Conservation (phyloP, 2,888 invertebrate genomes). For the Kryphioiulus occultus region DNA sequence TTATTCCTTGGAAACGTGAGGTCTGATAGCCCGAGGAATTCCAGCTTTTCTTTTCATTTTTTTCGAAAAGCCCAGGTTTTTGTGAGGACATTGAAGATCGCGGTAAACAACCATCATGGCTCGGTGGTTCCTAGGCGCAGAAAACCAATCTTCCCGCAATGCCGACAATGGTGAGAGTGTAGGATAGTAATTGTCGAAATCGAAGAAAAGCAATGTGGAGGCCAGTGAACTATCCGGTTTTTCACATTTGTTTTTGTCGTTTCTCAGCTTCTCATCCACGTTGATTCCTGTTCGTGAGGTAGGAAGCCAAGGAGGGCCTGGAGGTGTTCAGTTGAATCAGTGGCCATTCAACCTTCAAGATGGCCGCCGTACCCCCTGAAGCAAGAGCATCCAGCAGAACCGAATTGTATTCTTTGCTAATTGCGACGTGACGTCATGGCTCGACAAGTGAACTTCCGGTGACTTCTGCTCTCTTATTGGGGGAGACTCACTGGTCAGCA, state of each 20-base stretch:
- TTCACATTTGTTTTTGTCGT: slow-evolving; percentile 1
- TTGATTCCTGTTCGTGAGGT: background rate
- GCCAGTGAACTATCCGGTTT: slow-evolving; percentile 18
- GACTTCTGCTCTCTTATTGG: slow-evolving; percentile 1
- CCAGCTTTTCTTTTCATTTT: background rate
- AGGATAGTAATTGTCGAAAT: background rate
- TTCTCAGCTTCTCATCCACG: background rate
- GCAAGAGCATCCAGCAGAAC: slow-evolving; percentile 4
- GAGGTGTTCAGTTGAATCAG: background rate
- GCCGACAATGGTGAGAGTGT: background rate
- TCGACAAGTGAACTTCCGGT: background rate
- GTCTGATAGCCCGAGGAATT: background rate
- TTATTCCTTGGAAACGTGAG: background rate
- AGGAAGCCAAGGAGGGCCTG: background rate
- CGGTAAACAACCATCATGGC: background rate
- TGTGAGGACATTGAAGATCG: background rate
- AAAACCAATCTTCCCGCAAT: background rate
- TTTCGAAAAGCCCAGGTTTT: background rate
- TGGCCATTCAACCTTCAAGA: slow-evolving; percentile 35
- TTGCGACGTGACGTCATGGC: background rate
- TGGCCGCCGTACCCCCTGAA: slow-evolving; percentile 30
- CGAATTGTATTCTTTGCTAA: background rate
- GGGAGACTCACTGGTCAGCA: background rate
- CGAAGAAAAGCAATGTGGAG: background rate
- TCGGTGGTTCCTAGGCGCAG: background rate